Evolutionary conservation across 1,140 invertebrate species (phyloP), one percentile per base, ranked within the genome.

Genomic region (Tetramorium alpestre): DNA sequence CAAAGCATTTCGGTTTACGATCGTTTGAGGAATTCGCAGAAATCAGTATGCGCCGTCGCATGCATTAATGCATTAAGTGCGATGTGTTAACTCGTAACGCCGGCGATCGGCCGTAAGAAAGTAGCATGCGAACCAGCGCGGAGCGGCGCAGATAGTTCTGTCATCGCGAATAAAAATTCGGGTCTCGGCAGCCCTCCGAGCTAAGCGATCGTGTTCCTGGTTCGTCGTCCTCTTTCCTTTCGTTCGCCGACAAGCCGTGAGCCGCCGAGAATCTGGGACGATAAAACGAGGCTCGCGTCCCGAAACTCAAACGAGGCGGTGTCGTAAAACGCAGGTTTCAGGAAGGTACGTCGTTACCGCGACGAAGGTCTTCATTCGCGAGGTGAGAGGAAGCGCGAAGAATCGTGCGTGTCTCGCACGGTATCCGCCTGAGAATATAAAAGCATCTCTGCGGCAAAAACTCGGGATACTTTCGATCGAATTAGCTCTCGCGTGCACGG

Each of bases 221-320:
- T 90, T 90, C 86, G 89, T 80, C 88, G 85, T 90, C 86, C 89
- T 85, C 89, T 90, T 84, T 84, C 54, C 80, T 84, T 84, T 84
- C 80, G 54, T 84, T 49, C 80, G 67, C 80, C 80, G 67, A 60
- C 65, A 33, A 47, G 80, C 41, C 62, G 65, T 51, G 33, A 33
- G 58, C 49, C 60, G 18, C 49, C 64, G 13, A 69, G 77, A 90
- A 90, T 90, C 88, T 90, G 88, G 89, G 73, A 90, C 89, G 88
- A 90, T 90, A 90, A 90, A 90, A 90, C 73, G 88, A 90, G 88
- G 60, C 88, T 90, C 73, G 51, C 69, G 88, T 80, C 44, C 78
- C 85, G 47, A 84, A 73, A 76, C 41, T 67, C 84, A 89, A 90
- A 87, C 78, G 58, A 85, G 78, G 73, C 77, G 85, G 67, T 51